These are phyloP conservation scores for Allophyes oxyacanthae DNA, from an alignment of 2,888 invertebrate genomes.

Conservation along the genomic window DNA sequence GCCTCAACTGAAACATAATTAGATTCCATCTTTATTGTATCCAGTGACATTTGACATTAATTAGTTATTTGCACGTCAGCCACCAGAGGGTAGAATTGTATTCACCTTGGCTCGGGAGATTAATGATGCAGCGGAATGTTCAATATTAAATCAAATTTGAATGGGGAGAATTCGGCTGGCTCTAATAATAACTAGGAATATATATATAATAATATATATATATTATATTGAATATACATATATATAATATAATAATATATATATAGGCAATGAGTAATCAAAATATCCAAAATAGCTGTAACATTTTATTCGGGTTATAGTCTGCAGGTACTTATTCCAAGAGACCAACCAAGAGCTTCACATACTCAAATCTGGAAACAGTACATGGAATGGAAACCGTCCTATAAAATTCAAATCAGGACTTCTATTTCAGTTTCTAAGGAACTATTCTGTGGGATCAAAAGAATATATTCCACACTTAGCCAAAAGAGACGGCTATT, in stretches of 20 bases:
- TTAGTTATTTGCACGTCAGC: conserved; percentile 66
- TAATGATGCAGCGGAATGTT: conserved; percentile 68
- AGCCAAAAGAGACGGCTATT: conserved; percentile 27
- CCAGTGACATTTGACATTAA: conserved; percentile 68
- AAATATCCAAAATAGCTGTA: conserved; percentile 7
- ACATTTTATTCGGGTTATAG: too few species aligned
- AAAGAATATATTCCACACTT: conserved; percentile 14
- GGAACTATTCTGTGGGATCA: not conserved
- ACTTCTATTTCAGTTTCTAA: not conserved
- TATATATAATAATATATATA: too few species aligned
- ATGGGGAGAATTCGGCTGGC: conserved; percentile 33
- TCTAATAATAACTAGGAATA: conserved; percentile 35
- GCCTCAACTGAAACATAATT: conserved; percentile 45
- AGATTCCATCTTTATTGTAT: conserved; percentile 59
- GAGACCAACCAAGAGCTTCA: too few species aligned
- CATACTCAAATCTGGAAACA: not conserved
- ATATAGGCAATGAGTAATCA: conserved; percentile 15
- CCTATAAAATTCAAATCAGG: not conserved
- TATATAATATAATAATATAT: too few species aligned
- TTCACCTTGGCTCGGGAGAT: conserved; percentile 61
- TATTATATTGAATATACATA: too few species aligned
- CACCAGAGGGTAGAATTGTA: conserved; percentile 53
- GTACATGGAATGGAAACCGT: not conserved
- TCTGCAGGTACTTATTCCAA: too few species aligned
- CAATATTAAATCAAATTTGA: conserved; percentile 61